Conservation (phyloP, 2,888 invertebrate genomes). For the Blastobasis adustella region DNA sequence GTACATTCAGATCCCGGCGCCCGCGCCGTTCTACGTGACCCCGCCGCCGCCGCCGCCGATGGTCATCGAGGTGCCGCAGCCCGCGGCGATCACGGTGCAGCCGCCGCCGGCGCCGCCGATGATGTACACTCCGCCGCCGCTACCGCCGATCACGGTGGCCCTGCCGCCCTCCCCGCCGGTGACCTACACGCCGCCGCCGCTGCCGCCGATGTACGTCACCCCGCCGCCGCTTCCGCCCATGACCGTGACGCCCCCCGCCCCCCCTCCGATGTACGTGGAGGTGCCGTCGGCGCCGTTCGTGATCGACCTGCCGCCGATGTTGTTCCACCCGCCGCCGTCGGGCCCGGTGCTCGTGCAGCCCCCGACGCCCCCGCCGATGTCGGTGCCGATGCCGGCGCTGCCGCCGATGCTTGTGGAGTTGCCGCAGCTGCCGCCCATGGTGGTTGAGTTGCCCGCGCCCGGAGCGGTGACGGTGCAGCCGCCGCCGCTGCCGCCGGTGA, state of each 20-base stretch:
- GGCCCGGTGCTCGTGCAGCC: constrained; percentile 53
- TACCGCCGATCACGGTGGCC: constrained; percentile 42
- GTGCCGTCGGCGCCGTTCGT: constrained; percentile 50
- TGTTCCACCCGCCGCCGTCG: constrained; percentile 54
- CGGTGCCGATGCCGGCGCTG: constrained; percentile 50
- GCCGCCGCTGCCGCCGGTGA: constrained; percentile 47
- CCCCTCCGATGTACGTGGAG: constrained; percentile 38
- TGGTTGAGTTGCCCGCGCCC: constrained; percentile 48
- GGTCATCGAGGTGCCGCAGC: constrained; percentile 38
- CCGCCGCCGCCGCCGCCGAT: constrained; percentile 42
- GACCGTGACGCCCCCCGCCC: constrained; percentile 42
- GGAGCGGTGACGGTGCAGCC: constrained; percentile 51
- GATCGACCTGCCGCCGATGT: constrained; percentile 39
- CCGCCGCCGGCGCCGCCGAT: constrained; percentile 41
- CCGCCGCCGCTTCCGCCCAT: constrained; percentile 46
- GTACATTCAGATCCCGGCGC: constrained; percentile 47
- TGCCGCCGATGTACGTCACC: constrained; percentile 43
- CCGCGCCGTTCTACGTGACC: constrained; percentile 36
- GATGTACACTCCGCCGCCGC: constrained; percentile 34
- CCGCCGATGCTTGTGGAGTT: constrained; percentile 59
- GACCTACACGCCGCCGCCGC: constrained; percentile 45
- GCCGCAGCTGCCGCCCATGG: constrained; percentile 42
- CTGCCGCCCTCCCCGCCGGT: constrained; percentile 45
- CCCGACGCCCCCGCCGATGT: constrained; percentile 52
- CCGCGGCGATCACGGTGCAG: constrained; percentile 42